phyloP scores from a whole-genome alignment of 2,797 vertebrate genomes.

The Valencia hispanica region DNA sequence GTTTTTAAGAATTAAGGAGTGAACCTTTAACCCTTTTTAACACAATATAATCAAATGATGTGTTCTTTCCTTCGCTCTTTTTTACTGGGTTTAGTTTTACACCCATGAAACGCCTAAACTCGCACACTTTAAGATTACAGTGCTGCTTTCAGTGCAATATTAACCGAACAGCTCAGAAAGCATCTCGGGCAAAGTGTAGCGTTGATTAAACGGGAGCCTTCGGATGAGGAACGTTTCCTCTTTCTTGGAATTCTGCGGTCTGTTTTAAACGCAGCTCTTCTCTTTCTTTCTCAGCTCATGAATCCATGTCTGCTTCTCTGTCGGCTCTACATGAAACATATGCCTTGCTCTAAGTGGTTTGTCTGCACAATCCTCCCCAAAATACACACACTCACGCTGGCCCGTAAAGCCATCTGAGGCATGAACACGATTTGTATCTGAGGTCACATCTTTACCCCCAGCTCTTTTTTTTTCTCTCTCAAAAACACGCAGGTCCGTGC shows the following conservation, averaged over 20 bases:
- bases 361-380: constrained; percentile 6
- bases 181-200: background rate
- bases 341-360: constrained; percentile 31
- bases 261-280: constrained; percentile 10
- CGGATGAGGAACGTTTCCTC: background rate
- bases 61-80: background rate
- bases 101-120: background rate
- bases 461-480: constrained; percentile 23
- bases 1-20: background rate
- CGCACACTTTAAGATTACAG: background rate
- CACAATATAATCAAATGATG: background rate
- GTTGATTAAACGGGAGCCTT: constrained; percentile 7
- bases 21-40: background rate
- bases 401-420: constrained; percentile 34
- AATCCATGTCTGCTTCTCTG: constrained; percentile 17
- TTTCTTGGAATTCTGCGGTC: constrained; percentile 11
- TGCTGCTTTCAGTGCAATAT: background rate
- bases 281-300: constrained; percentile 12
- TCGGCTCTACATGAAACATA: constrained; percentile 34
- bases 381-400: constrained; percentile 8
- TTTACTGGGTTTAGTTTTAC: background rate
- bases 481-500: constrained; percentile 10
- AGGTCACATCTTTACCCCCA: constrained; percentile 26
- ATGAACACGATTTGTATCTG: constrained; percentile 41
- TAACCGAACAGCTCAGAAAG: background rate